Base-by-base conservation (phyloP, 2,888 invertebrate species). In the Craniophora ligustri region DNA sequence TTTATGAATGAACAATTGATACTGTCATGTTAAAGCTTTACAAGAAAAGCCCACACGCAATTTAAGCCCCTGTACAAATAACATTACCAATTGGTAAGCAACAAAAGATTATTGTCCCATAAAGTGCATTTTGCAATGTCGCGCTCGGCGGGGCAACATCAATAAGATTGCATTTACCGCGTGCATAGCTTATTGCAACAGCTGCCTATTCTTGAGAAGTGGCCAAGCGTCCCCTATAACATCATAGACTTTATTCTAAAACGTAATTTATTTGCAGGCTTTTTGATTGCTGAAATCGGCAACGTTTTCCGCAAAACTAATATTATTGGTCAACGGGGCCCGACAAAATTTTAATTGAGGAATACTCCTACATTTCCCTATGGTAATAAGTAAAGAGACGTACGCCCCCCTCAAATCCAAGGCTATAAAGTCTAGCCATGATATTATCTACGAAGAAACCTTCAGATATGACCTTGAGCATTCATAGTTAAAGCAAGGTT, bases 401-500 rank as follows among this genome's bases (percentile, higher is more conserved):
- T n/a, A n/a, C n/a, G n/a, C n/a, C 2, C 2, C 5, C 2, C 15
- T 64, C 13, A 6, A 16, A 32, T 3, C 13, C 18, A 31, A 57
- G 44, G 30, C 15, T 15, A 50, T n/a, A n/a, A n/a, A 6, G 8
- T 23, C 23, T 46, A 31, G 35, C 26, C 45, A 14, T 16, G 13
- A 23, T 21, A 10, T 23, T 18, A n/a, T 19, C 40, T 28, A 19
- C 10, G 32, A 13, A 39, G 0, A 0, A 15, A 55, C 61, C 61
- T 61, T 28, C 16, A 13, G 21, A 26, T 6, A 11, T 26, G 36
- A 42, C 54, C 67, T 66, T 53, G 23, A 16, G 21, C 35, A 5
- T 10, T 50, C 61, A 64, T 64, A 67, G 67, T 34, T 36, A 15
- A 19, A 34, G 44, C 54, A 32, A 67, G 63, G 63, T 53, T 28